phyloP scores from a whole-genome alignment of 2,113 vertebrate genomes.

The Eretmochelys imbricata region DNA sequence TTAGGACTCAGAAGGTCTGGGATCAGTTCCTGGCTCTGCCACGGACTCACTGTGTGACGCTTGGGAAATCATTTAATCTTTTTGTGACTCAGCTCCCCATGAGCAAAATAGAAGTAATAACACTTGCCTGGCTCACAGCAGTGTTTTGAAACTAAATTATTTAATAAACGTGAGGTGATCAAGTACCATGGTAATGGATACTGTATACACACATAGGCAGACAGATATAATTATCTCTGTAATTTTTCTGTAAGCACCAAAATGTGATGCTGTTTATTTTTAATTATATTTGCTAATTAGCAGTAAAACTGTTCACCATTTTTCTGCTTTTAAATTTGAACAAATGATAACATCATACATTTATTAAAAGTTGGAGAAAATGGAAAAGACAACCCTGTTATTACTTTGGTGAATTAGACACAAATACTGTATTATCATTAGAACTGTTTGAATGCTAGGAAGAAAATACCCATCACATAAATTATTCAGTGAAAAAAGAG shows the following conservation, averaged over 20 bases:
- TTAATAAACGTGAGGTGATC: conserved; percentile 1
- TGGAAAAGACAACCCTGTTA: conserved; percentile 17
- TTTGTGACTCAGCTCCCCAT: conserved; percentile 1
- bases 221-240: conserved; percentile 23
- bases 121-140: neutral
- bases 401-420: conserved; percentile 30
- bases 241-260: neutral
- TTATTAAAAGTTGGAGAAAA: conserved; percentile 21
- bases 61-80: conserved; percentile 23
- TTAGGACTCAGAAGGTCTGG: neutral
- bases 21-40: neutral
- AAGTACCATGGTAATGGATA: neutral
- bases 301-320: conserved; percentile 25
- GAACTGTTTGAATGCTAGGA: conserved; percentile 21
- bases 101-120: conserved; percentile 38
- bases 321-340: conserved; percentile 30
- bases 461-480: conserved; percentile 54
- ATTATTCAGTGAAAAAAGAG: conserved; percentile 38
- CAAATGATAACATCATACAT: neutral
- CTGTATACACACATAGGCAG: neutral
- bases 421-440: conserved; percentile 33
- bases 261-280: conserved; percentile 47
- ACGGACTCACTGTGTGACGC: neutral
- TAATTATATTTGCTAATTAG: conserved; percentile 32
- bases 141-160: neutral